Evolutionary conservation across 2,888 invertebrate species (phyloP), one percentile per base, ranked within the genome.

Genomic region (Phoenoteleia sp.): DNA sequence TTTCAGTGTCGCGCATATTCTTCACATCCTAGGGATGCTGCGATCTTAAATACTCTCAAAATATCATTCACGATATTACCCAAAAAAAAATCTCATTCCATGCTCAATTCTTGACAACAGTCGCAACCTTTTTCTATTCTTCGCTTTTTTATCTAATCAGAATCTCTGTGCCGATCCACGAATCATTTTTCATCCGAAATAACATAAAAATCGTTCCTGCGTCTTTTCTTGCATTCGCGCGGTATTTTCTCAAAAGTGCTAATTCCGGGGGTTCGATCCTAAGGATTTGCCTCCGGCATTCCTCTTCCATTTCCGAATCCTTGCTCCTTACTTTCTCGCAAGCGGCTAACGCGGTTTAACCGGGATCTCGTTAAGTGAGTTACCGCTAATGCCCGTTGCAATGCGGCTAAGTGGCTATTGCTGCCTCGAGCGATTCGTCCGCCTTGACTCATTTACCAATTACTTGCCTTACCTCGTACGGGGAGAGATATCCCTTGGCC

Each of bases 301-400:
- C 54, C 80, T n/a, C n/a, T 84, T 80, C 74, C 72, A 69, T 71
- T 76, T 58, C 64, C 74, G 77, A 81, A 81, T 83, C 81, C 79
- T 82, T 56, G 74, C 75, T 82, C 67, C 66, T 75, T 81, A 81
- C 79, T 86, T 83, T 79, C 74, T 71, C 72, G 76, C 75, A 84
- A 80, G 74, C 79, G 76, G 84, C 89, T 91, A 90, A 90, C 87
- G 88, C 90, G 90, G 89, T 92, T 92, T 91, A 92, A 91, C 90
- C 90, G 88, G 88, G 91, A 90, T 92, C 90, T 90, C 90, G 92
- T 92, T 92, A 92, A 93, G 90, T 90, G 88, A 83, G 90, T 93
- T 93, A 92, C 88, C 89, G 87, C 88, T 91, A 91, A 92, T 91
- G 88, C 90, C 86, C 88, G 88, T 88, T 88, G 91, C 92, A 92